phyloP scores from a whole-genome alignment of 2,888 invertebrate genomes.

The Acleris sparsana region DNA sequence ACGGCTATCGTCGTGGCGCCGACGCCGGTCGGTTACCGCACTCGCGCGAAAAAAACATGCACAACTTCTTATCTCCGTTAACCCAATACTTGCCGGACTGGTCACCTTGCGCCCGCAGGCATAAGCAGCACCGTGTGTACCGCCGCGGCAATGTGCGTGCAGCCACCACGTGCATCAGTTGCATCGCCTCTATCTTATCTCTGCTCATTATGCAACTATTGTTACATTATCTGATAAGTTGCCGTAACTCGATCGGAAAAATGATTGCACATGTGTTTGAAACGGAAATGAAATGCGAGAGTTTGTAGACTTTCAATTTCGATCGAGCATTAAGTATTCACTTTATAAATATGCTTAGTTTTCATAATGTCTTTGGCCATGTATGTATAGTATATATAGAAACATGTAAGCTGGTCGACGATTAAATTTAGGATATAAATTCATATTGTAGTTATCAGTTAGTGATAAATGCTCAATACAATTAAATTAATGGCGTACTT shows the following conservation, averaged over 20 bases:
- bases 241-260: conserved; percentile 16
- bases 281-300: conserved; percentile 6
- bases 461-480: too few species aligned
- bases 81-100: conserved; percentile 50
- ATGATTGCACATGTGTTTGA: conserved; percentile 12
- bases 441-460: too few species aligned
- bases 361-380: too few species aligned
- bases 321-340: neutral
- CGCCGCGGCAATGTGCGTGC: conserved; percentile 2
- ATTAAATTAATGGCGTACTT: neutral
- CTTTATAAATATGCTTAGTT: too few species aligned
- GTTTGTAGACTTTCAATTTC: neutral
- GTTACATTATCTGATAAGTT: conserved; percentile 20
- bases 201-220: conserved; percentile 6
- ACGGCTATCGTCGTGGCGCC: conserved; percentile 60
- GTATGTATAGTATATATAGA: too few species aligned
- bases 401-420: too few species aligned
- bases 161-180: conserved; percentile 25
- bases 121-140: neutral
- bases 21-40: conserved; percentile 65
- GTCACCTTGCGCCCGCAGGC: conserved; percentile 18
- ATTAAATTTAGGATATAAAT: too few species aligned
- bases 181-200: conserved; percentile 30
- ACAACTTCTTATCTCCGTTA: conserved; percentile 70
- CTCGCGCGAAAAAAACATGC: conserved; percentile 67